phyloP scores from a whole-genome alignment of 1,140 invertebrate genomes.

The Dendrolimus kikuchii region DNA sequence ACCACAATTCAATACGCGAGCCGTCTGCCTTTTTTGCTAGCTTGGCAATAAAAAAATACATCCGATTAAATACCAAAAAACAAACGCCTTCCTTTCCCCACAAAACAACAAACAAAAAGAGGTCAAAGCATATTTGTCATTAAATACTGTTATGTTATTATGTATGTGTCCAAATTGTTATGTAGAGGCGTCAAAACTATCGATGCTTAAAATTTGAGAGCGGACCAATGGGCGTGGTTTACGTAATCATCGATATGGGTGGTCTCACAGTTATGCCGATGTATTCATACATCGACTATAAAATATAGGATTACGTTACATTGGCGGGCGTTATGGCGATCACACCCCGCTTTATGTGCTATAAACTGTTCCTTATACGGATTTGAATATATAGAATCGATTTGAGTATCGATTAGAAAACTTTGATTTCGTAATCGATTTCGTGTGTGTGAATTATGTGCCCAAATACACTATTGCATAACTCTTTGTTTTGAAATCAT shows the following conservation, averaged over 20 bases:
- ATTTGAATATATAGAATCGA: constrained; percentile 11
- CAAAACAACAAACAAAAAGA: too few relatives aligned
- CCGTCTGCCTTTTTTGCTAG: too few relatives aligned
- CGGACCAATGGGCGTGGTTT: constrained; percentile 37
- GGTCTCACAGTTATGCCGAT: constrained; percentile 35
- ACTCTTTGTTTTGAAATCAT: too few relatives aligned
- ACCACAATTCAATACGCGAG: too few relatives aligned
- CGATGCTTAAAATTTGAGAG: constrained; percentile 37
- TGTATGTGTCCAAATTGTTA: constrained; percentile 28
- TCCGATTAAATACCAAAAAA: too few relatives aligned
- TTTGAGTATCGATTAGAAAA: constrained; percentile 5
- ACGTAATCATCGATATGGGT: constrained; percentile 44
- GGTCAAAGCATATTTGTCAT: not conserved
- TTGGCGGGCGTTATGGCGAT: constrained; percentile 19
- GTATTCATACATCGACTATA: constrained; percentile 22
- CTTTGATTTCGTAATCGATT: not conserved
- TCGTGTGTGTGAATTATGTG: constrained; percentile 1
- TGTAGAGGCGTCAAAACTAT: constrained; percentile 21
- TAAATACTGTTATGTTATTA: constrained; percentile 2
- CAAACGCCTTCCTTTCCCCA: too few relatives aligned
- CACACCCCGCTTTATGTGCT: constrained; percentile 34
- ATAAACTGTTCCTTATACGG: constrained; percentile 24
- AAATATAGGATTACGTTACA: constrained; percentile 32
- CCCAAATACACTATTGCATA: too few relatives aligned
- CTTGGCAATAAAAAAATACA: too few relatives aligned